These are phyloP conservation scores for Gerosis bhagava DNA, from an alignment of 2,888 invertebrate species.

Conservation along the genomic window DNA sequence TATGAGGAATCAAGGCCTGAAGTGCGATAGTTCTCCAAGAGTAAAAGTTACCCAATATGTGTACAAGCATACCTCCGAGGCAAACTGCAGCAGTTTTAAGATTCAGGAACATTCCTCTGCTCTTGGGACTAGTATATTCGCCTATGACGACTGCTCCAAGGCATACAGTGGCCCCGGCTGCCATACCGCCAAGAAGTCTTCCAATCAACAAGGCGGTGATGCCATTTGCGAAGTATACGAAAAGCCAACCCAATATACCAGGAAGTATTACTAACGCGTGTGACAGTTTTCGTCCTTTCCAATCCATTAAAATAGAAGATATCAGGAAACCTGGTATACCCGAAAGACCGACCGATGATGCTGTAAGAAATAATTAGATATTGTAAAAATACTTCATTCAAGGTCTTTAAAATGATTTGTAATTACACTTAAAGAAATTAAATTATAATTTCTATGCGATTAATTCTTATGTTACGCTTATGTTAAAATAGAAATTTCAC, in stretches of 20 bases:
- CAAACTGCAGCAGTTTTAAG: slow-evolving; percentile 52
- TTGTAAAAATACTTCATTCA: slow-evolving; percentile 1
- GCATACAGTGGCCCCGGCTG: slow-evolving; percentile 43
- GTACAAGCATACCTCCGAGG: slow-evolving; percentile 47
- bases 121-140: slow-evolving; percentile 54
- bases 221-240: slow-evolving; percentile 44
- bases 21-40: slow-evolving; percentile 51
- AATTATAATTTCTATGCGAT: too few relatives aligned
- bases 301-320: slow-evolving; percentile 49
- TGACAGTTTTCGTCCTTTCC: slow-evolving; percentile 45
- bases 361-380: slow-evolving; percentile 39
- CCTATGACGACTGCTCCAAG: slow-evolving; percentile 56
- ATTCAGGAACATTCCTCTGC: slow-evolving; percentile 56
- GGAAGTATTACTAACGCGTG: slow-evolving; percentile 47
- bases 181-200: slow-evolving; percentile 46
- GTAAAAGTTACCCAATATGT: slow-evolving; percentile 43
- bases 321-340: slow-evolving; percentile 46
- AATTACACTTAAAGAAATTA: too few relatives aligned
- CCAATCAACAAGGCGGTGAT: slow-evolving; percentile 45
- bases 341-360: slow-evolving; percentile 45
- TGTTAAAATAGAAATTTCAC: too few relatives aligned
- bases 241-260: slow-evolving; percentile 47
- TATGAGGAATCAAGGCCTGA: slow-evolving; percentile 41
- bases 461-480: too few relatives aligned
- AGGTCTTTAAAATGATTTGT: too few relatives aligned